Conservation (phyloP, 2,113 vertebrate genomes). For the Grammomys dolichurus region DNA sequence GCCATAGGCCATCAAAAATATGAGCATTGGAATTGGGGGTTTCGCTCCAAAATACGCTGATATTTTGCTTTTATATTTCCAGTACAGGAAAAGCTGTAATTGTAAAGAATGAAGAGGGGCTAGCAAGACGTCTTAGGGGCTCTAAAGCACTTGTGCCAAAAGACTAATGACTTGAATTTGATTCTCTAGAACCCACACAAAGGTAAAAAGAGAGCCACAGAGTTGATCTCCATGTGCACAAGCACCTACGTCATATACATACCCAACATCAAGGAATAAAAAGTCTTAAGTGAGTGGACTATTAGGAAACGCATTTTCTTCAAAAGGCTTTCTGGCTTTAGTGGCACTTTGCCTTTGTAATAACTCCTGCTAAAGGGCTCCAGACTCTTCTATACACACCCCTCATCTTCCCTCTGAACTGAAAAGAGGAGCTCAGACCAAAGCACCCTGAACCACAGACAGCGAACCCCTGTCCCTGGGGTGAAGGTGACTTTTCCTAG, state of each 20-base stretch:
- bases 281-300: conserved; percentile 7
- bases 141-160: neutral
- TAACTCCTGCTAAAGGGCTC: neutral
- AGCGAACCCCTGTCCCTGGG: neutral
- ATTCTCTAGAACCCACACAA: neutral
- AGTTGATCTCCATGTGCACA: neutral
- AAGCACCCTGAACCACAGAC: neutral
- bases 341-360: neutral
- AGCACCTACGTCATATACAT: too few relatives aligned
- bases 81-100: conserved; percentile 45
- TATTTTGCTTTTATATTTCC: neutral
- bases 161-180: neutral
- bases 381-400: neutral
- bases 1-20: neutral
- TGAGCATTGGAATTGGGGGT: neutral
- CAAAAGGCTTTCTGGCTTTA: conserved; percentile 51
- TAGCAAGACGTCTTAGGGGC: neutral
- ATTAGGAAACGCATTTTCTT: conserved; percentile 23
- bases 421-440: neutral
- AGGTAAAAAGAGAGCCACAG: neutral
- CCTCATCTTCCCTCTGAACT: neutral
- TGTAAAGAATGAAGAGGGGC: conserved; percentile 17
- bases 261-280: neutral
- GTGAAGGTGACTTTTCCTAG: neutral
- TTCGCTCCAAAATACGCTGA: neutral